phyloP scores from a whole-genome alignment of 2,888 invertebrate genomes.

The Dastarcus helophoroides region DNA sequence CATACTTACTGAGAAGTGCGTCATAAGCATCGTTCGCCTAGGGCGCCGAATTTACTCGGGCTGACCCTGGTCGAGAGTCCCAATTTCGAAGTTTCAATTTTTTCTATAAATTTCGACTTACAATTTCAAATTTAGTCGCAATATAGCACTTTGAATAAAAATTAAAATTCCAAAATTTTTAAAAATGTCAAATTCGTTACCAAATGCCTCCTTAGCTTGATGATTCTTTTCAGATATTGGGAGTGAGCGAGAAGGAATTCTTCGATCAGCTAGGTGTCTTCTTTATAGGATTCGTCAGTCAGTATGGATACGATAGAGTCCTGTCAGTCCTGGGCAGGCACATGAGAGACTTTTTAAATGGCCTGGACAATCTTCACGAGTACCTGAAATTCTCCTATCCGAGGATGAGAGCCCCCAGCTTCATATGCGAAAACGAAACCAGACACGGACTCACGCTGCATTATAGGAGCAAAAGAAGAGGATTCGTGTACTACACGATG shows the following conservation, averaged over 20 bases:
- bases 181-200: too few species aligned
- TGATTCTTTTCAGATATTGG: slow-evolving; percentile 57
- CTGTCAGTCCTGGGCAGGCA: slow-evolving; percentile 83
- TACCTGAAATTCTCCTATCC: slow-evolving; percentile 95
- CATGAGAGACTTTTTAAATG: slow-evolving; percentile 92
- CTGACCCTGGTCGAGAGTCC: too few species aligned
- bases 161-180: too few species aligned
- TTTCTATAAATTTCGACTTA: too few species aligned
- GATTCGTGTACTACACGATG: slow-evolving; percentile 94
- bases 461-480: slow-evolving; percentile 83
- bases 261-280: slow-evolving; percentile 92
- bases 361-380: slow-evolving; percentile 92
- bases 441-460: slow-evolving; percentile 85
- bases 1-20: too few species aligned
- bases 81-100: too few species aligned
- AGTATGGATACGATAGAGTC: slow-evolving; percentile 90
- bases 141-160: too few species aligned
- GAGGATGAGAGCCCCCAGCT: slow-evolving; percentile 83
- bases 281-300: slow-evolving; percentile 87
- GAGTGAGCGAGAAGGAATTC: slow-evolving; percentile 79
- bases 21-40: too few species aligned
- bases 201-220: too few species aligned
- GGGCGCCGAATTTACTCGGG: too few species aligned
- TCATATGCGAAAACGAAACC: slow-evolving; percentile 93
- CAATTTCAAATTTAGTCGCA: too few species aligned